phyloP scores from a whole-genome alignment of 2,888 invertebrate genomes.

The Polydrusus pterygomalis region DNA sequence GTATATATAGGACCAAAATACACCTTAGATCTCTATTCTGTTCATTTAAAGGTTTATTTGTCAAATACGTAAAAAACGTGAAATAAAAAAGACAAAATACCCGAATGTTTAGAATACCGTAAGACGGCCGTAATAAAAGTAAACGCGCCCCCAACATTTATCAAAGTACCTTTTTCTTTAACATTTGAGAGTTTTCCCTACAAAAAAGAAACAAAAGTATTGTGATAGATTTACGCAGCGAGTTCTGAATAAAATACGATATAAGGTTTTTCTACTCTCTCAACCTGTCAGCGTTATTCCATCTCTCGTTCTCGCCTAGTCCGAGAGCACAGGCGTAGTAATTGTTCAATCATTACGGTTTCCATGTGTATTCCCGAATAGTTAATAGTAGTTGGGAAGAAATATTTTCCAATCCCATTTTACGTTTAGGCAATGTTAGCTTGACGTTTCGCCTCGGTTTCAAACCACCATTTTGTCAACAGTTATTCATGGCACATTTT shows the following conservation, averaged over 20 bases:
- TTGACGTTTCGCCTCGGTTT: too few species aligned
- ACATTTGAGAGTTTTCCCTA: not conserved
- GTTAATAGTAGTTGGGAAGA: too few species aligned
- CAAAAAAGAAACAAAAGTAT: constrained; percentile 14
- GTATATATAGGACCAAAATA: too few species aligned
- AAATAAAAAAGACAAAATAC: not conserved
- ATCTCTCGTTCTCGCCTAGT: not conserved
- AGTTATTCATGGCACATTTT: too few species aligned
- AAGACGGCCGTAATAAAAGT: constrained; percentile 7
- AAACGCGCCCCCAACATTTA: constrained; percentile 9
- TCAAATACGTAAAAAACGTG: not conserved
- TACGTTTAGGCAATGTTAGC: too few species aligned
- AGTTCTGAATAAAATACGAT: constrained; percentile 13
- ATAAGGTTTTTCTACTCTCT: constrained; percentile 11
- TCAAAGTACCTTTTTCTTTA: constrained; percentile 25
- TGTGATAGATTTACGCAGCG: not conserved
- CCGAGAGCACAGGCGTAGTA: too few species aligned
- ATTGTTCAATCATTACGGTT: too few species aligned
- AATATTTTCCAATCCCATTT: too few species aligned
- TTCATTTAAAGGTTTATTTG: too few species aligned
- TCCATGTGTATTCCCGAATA: too few species aligned
- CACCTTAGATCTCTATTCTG: too few species aligned
- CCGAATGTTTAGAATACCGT: not conserved
- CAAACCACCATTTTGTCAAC: too few species aligned
- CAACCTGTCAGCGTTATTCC: constrained; percentile 12